Evolutionary conservation across 2,797 vertebrate species (phyloP), one percentile per base, ranked within the genome.

Genomic region (Pangasius larnaudii): DNA sequence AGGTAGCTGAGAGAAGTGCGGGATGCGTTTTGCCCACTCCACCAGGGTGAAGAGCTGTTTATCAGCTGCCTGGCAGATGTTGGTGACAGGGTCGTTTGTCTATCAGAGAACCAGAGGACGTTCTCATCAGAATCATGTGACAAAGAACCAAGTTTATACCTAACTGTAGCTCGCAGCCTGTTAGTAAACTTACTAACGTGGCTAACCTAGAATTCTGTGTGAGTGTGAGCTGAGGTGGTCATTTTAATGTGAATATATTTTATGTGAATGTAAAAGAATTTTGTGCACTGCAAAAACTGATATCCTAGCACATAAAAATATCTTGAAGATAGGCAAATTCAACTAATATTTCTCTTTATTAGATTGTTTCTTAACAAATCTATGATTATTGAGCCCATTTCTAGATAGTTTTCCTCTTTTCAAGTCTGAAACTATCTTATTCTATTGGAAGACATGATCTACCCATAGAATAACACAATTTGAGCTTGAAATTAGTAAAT

Each of bases 61-160:
- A 89, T 98, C 97, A 0, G 97, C 97, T 0, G 97, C 97, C 0
- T 99, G 98, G 93, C 98, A 99, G 92, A 99, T 99, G 91, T 99
- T 99, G 89, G 98, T 99, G 90, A 99, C 98, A 0, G 98, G 98
- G 93, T 99, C 98, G 0, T 98, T 99, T 22, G 97, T 98, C 98
- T 99, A 85, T 18, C 19, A 82, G 19, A 88, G 46, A 18, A 85
- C 2, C 61, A 63, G 49, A 46, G 67, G 30, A 84, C 7, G 0
- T 59, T 72, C 18, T 77, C 0, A 75, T 59, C 0, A 65, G 14
- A 85, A 39, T 33, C 1, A 39, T 2, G 10, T 58, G 10, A 56
- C 18, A 36, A 24, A 36, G 1, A 71, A 71, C 33, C 67, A 67
- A 30, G 13, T 65, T 7, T 56, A 4, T 56, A 36, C n/a, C 65